Evolutionary conservation across 2,888 invertebrate species (phyloP).

Genomic region (Pteria penguin): DNA sequence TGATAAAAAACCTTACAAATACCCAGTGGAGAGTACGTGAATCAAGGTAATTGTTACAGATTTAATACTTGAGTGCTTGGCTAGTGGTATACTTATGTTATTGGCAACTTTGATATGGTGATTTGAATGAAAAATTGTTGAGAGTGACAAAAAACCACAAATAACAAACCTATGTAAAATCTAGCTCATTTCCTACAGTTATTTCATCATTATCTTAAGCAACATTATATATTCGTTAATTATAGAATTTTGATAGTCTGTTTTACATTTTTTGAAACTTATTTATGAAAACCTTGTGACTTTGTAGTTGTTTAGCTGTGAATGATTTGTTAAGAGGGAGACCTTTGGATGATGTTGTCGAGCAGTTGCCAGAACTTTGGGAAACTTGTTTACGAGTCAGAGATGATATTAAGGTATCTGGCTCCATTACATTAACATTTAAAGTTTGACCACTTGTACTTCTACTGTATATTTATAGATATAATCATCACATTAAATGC

Average conservation of each 20-base stretch:
- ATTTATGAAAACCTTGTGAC: conserved; percentile 3
- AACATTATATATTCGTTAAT: no score
- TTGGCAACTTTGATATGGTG: no score
- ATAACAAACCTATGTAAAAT: no score
- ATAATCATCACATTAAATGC: neutral
- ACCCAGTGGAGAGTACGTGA: conserved; percentile 94
- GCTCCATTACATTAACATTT: no score
- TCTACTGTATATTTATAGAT: neutral
- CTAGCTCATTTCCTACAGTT: no score
- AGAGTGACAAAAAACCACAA: no score
- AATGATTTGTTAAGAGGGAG: conserved; percentile 89
- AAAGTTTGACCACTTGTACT: no score
- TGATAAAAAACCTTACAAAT: conserved; percentile 89
- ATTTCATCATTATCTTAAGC: no score
- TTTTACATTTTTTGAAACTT: neutral
- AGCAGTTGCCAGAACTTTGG: conserved; percentile 86
- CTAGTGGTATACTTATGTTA: no score
- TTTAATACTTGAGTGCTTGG: no score
- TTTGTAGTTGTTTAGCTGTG: conserved; percentile 88
- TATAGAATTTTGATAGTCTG: neutral
- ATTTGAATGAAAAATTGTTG: no score
- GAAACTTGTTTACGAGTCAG: conserved; percentile 91
- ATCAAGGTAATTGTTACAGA: conserved; percentile 84
- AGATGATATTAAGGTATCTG: conserved; percentile 96
- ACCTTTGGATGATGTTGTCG: conserved; percentile 78